phyloP scores from a whole-genome alignment of 2,113 vertebrate genomes.

The Hydrolagus affinis region DNA sequence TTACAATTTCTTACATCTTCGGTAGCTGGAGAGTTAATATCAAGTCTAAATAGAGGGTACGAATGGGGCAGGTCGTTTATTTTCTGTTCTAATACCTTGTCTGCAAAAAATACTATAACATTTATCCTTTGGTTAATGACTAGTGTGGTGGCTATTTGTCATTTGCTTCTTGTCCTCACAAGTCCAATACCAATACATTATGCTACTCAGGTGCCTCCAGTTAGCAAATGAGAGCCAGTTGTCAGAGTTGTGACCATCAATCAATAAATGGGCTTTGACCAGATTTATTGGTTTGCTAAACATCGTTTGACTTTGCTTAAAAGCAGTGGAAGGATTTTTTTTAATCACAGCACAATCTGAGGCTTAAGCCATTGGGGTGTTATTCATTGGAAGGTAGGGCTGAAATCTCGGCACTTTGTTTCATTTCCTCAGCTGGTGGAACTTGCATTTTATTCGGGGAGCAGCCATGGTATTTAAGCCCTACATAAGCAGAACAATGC shows the following conservation, averaged over 20 bases:
- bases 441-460: background rate
- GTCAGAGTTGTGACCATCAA: background rate
- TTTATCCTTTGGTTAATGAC: background rate
- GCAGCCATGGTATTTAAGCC: background rate
- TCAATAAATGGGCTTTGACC: background rate
- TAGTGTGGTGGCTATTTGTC: background rate
- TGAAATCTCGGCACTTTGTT: background rate
- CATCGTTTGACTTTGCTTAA: background rate
- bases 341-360: background rate
- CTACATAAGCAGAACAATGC: background rate
- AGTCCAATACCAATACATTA: background rate
- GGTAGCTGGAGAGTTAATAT: no score
- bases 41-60: background rate
- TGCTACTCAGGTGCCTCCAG: background rate
- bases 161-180: slow-evolving; percentile 13
- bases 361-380: background rate
- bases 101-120: background rate
- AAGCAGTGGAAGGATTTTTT: background rate
- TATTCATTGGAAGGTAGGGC: background rate
- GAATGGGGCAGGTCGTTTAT: background rate
- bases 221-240: background rate
- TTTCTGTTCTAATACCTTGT: background rate
- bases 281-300: background rate
- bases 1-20: no score
- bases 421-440: background rate